Evolutionary conservation across 2,888 invertebrate species (phyloP).

Genomic region (Apamea monoglypha): DNA sequence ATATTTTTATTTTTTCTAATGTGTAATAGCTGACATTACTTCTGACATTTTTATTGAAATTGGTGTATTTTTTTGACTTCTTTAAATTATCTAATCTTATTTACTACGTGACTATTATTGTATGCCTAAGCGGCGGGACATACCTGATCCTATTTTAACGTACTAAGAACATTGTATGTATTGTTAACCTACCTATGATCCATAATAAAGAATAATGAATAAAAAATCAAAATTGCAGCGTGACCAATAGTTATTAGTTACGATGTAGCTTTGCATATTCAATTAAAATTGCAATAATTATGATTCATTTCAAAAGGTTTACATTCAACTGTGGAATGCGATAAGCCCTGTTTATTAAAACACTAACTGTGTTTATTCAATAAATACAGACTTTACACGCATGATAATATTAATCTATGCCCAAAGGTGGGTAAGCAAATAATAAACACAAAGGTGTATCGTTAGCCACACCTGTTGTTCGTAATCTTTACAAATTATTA

Average conservation of each 20-base stretch:
- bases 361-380: slow-evolving; percentile 4
- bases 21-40: no score
- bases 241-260: not conserved
- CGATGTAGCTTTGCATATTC: not conserved
- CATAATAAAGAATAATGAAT: no score
- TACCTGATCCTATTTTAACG: no score
- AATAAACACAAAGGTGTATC: slow-evolving; percentile 64
- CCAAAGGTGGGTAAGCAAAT: slow-evolving; percentile 53
- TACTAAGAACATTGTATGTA: no score
- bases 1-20: no score
- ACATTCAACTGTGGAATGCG: not conserved
- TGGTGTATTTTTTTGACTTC: no score
- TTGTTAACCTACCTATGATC: no score
- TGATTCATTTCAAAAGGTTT: not conserved
- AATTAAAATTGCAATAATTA: not conserved
- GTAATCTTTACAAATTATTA: slow-evolving; percentile 71
- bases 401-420: slow-evolving; percentile 58
- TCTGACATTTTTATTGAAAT: no score
- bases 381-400: slow-evolving; percentile 11
- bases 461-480: slow-evolving; percentile 66
- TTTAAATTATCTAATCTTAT: no score
- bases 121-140: no score
- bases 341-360: slow-evolving; percentile 16
- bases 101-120: no score
- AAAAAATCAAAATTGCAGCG: not conserved